Base-by-base conservation (phyloP, 2,113 vertebrate species). In the Osmerus eperlanus region DNA sequence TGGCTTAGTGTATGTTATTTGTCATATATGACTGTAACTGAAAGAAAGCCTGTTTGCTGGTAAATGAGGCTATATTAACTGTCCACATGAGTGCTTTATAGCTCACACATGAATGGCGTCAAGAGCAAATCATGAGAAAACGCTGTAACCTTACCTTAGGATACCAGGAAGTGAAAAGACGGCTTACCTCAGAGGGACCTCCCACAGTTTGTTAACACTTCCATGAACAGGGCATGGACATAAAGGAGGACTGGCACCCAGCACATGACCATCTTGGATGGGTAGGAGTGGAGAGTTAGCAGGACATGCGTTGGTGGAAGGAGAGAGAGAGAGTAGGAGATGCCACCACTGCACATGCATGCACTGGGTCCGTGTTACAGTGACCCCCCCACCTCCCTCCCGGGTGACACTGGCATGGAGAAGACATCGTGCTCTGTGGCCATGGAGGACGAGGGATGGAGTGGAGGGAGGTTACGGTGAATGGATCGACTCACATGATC, bases 401-500 rank as follows among this genome's bases (percentile, higher is more conserved):
- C 29, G 25, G 29, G 29, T 23, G 62, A 89, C 94, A 97, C 96
- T 96, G 96, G 97, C 95, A 98, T 97, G 95, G 95, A 94, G 91
- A 93, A 86, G 91, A 92, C 91, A 90, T 95, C 94, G 93, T 98
- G 95, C 89, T 97, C 95, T 91, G 92, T 93, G 92, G 96, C 94
- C 92, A 91, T 18, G 47, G 93, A 93, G 90, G 84, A 78, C 72
- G 73, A 78, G 82, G 86, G 79, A 89, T 91, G 91, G 70, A 83
- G 82, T 83, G 84, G 84, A 85, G 74, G 86, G 53, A 54, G 68
- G 78, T 90, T 87, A 95, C 90, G 92, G 92, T 95, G 89, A 94
- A 91, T 91, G 95, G 90, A 94, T 87, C 92, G 90, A 85, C 85
- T 92, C 77, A 86, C 72, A 74, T 81, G 81, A 68, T 65, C 41